Conservation (phyloP, 2,888 invertebrate species). For the Stenurella melanura region DNA sequence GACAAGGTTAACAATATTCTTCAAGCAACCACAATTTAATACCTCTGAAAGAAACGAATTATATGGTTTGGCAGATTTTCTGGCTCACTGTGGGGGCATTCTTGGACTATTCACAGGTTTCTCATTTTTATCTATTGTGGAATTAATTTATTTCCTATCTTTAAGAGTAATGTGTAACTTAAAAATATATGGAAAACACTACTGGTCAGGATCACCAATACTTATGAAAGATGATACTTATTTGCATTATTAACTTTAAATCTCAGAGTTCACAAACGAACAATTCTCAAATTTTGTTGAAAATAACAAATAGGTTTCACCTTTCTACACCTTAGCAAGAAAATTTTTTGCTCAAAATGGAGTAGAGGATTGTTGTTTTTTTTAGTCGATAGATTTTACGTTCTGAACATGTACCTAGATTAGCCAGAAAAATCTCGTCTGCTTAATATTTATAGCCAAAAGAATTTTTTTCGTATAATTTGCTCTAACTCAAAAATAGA, state of each 20-base stretch:
- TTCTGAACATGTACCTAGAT: too few species aligned
- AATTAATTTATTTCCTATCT: constrained; percentile 75
- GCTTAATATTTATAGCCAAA: too few species aligned
- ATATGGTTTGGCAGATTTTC: constrained; percentile 81
- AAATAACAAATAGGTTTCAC: too few species aligned
- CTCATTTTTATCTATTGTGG: constrained; percentile 72
- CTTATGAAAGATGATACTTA: background rate
- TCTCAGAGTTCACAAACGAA: too few species aligned
- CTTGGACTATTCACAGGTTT: constrained; percentile 74
- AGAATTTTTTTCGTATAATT: too few species aligned
- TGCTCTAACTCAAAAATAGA: too few species aligned
- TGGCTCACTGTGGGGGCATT: constrained; percentile 82
- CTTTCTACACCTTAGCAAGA: too few species aligned
- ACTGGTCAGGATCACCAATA: constrained; percentile 57
- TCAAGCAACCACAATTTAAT: constrained; percentile 82
- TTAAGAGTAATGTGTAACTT: constrained; percentile 68
- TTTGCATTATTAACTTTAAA: background rate
- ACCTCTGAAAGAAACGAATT: constrained; percentile 81
- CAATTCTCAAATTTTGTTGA: too few species aligned
- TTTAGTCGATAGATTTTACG: too few species aligned
- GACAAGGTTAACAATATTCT: constrained; percentile 79
- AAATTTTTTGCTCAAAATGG: too few species aligned
- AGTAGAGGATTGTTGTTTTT: too few species aligned
- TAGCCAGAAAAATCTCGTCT: too few species aligned
- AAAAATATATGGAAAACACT: constrained; percentile 53